These are phyloP conservation scores for Enoplosus armatus DNA, from an alignment of 2,797 vertebrate genomes.

Conservation along the genomic window DNA sequence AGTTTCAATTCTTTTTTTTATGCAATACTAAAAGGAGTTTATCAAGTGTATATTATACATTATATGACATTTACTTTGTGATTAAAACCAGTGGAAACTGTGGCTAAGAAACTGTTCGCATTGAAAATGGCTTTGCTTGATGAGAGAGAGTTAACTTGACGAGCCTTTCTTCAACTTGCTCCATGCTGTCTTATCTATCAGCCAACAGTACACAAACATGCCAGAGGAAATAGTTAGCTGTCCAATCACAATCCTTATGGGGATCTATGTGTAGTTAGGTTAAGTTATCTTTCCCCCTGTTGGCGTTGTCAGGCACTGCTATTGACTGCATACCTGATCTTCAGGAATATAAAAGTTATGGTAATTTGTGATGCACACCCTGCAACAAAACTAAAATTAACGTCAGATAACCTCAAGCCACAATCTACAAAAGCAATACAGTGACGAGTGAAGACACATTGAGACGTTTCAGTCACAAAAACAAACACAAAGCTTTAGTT, in stretches of 20 bases:
- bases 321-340: not conserved
- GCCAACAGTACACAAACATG: not conserved
- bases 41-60: not conserved
- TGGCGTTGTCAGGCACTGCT: not conserved
- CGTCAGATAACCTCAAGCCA: not conserved
- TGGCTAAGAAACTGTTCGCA: not conserved
- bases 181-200: not conserved
- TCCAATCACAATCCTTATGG: not conserved
- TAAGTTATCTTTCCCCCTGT: too few species aligned
- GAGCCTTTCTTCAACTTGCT: not conserved
- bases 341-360: not conserved
- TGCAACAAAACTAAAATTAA: not conserved
- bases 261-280: not conserved
- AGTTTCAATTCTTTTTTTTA: not conserved
- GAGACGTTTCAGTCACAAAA: not conserved
- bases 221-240: not conserved
- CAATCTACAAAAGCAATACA: not conserved
- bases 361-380: not conserved
- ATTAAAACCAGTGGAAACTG: not conserved
- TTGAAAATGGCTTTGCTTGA: constrained; percentile 3
- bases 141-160: not conserved
- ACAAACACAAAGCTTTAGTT: constrained; percentile 21
- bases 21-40: not conserved
- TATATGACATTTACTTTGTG: not conserved
- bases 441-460: not conserved